These are phyloP conservation scores for Apodemia hepburni DNA, from an alignment of 2,888 invertebrate species.

Conservation along the genomic window DNA sequence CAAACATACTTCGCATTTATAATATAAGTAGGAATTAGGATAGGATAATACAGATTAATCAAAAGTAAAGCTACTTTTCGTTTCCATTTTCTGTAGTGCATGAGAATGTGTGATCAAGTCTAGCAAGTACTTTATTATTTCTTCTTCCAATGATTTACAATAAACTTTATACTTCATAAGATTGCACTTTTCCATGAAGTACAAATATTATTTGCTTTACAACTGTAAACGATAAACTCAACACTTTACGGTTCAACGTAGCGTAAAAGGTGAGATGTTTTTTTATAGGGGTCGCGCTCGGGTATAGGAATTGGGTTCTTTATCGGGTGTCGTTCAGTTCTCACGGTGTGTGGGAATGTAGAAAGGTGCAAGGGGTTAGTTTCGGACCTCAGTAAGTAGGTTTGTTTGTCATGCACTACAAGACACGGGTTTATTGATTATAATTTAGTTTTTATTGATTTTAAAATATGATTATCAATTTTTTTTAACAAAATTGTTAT, in stretches of 20 bases:
- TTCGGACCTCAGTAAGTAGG: slow-evolving; percentile 28
- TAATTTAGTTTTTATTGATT: not conserved
- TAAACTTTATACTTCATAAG: slow-evolving; percentile 48
- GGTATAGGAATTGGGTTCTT: slow-evolving; percentile 52
- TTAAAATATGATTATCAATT: not conserved
- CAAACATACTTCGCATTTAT: no score
- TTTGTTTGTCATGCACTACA: slow-evolving; percentile 40
- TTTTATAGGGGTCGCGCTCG: slow-evolving; percentile 36
- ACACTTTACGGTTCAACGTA: slow-evolving; percentile 48
- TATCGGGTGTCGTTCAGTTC: slow-evolving; percentile 58
- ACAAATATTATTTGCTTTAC: slow-evolving; percentile 37
- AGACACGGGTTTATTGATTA: slow-evolving; percentile 7
- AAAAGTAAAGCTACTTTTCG: slow-evolving; percentile 59
- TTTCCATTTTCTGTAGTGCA: slow-evolving; percentile 62
- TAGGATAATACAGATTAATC: no score
- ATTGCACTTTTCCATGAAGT: slow-evolving; percentile 50
- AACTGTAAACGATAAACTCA: slow-evolving; percentile 35
- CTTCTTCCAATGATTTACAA: slow-evolving; percentile 29
- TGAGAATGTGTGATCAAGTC: slow-evolving; percentile 63
- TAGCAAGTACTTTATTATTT: slow-evolving; percentile 46
- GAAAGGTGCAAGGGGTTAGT: slow-evolving; percentile 66
- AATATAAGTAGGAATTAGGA: no score
- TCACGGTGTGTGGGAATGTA: slow-evolving; percentile 76
- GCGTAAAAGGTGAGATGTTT: slow-evolving; percentile 52
- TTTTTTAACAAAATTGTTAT: no score